Evolutionary conservation across 2,888 invertebrate genomes (phyloP).

Genomic region (Gnatocerus cornutus): DNA sequence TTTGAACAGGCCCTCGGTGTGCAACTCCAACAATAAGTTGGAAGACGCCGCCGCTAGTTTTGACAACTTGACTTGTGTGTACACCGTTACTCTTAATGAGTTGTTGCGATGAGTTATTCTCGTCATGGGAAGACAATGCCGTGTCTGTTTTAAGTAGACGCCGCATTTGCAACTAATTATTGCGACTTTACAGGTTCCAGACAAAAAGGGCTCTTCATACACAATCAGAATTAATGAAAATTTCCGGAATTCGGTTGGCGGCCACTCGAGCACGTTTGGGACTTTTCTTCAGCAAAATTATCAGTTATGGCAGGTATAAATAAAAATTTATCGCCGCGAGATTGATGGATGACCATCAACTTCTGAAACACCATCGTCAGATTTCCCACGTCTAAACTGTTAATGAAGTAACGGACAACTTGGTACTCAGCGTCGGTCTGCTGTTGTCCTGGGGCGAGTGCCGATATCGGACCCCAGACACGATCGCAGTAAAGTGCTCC

Average conservation of each 20-base stretch:
- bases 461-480: slow-evolving; percentile 66
- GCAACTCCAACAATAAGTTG: slow-evolving; percentile 40
- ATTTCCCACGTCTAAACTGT: slow-evolving; percentile 8
- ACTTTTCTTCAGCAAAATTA: no score
- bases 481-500: slow-evolving; percentile 64
- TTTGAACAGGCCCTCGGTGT: slow-evolving; percentile 48
- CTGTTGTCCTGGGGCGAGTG: slow-evolving; percentile 58
- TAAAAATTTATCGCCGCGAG: no score
- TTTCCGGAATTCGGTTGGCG: no score
- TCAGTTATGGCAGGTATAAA: no score
- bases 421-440: slow-evolving; percentile 57
- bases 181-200: neutral
- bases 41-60: slow-evolving; percentile 45
- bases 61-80: slow-evolving; percentile 49
- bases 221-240: slow-evolving; percentile 15
- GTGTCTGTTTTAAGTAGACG: slow-evolving; percentile 32
- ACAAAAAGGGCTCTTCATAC: slow-evolving; percentile 3
- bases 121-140: slow-evolving; percentile 41
- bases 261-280: no score
- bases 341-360: no score
- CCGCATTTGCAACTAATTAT: slow-evolving; percentile 26
- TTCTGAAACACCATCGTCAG: no score
- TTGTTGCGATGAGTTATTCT: slow-evolving; percentile 46
- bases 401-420: slow-evolving; percentile 50
- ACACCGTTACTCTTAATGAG: slow-evolving; percentile 49